Conservation (phyloP, 2,888 invertebrate genomes). For the Hydroisotoma schaefferi region DNA sequence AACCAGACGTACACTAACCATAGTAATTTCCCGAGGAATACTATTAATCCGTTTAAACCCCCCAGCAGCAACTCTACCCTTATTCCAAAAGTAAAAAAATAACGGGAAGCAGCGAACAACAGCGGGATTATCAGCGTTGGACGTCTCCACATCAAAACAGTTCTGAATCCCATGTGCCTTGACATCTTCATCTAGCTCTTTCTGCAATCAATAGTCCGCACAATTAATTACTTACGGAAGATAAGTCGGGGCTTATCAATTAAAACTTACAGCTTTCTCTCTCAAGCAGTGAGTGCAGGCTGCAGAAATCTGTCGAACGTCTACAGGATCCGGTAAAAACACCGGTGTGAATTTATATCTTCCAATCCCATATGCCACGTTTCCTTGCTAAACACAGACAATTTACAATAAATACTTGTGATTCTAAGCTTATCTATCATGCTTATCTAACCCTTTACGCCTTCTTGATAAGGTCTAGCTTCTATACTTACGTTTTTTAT, state of each 20-base stretch:
- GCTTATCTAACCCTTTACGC: no score
- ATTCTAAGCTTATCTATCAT: no score
- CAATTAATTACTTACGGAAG: not conserved
- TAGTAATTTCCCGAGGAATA: not conserved
- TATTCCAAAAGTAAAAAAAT: conserved; percentile 4
- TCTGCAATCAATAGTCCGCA: not conserved
- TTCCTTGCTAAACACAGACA: not conserved
- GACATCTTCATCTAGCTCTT: conserved; percentile 9
- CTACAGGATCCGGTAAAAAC: conserved; percentile 5
- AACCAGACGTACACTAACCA: not conserved
- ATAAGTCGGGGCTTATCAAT: not conserved
- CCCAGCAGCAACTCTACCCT: not conserved
- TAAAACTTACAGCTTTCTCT: conserved; percentile 16
- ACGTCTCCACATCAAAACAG: not conserved
- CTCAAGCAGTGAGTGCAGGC: conserved; percentile 20
- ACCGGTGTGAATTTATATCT: conserved; percentile 7
- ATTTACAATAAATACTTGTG: not conserved
- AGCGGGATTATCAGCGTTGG: not conserved
- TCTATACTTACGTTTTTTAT: not conserved
- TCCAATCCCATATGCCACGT: not conserved
- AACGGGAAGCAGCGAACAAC: not conserved
- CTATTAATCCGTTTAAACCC: not conserved
- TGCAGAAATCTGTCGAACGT: conserved; percentile 14
- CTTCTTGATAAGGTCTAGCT: no score
- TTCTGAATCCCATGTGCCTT: conserved; percentile 6